Conservation (phyloP, 2,113 vertebrate species). For the Thymallus thymallus region DNA sequence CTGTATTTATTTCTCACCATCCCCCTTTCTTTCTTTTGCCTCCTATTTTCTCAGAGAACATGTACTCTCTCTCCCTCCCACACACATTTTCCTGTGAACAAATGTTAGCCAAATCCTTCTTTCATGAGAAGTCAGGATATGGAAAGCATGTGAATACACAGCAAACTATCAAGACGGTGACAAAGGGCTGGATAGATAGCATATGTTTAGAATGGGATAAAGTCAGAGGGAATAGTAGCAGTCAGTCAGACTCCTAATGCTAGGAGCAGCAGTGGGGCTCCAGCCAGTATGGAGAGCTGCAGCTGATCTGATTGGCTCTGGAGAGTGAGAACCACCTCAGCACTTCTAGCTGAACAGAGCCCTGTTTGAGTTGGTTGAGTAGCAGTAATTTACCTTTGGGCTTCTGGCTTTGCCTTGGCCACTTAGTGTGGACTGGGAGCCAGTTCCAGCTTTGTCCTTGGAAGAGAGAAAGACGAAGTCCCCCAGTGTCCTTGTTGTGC, state of each 20-base stretch:
- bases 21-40: slow-evolving; percentile 23
- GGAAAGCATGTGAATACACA: slow-evolving; percentile 7
- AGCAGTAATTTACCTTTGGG: slow-evolving; percentile 57
- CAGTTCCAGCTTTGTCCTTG: slow-evolving; percentile 48
- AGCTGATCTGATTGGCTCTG: slow-evolving; percentile 6
- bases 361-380: slow-evolving; percentile 54
- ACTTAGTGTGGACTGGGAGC: slow-evolving; percentile 47
- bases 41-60: slow-evolving; percentile 37
- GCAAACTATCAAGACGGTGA: slow-evolving; percentile 26
- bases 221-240: background rate
- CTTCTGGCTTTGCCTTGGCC: slow-evolving; percentile 40
- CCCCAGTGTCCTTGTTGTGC: slow-evolving; percentile 25
- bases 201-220: slow-evolving; percentile 20
- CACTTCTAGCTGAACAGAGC: slow-evolving; percentile 43
- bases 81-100: slow-evolving; percentile 34
- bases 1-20: slow-evolving; percentile 41
- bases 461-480: slow-evolving; percentile 17
- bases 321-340: slow-evolving; percentile 39
- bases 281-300: slow-evolving; percentile 12
- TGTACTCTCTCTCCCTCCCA: slow-evolving; percentile 26
- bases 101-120: slow-evolving; percentile 3
- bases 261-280: slow-evolving; percentile 32
- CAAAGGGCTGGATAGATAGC: slow-evolving; percentile 31
- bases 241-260: slow-evolving; percentile 33
- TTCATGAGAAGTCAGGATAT: slow-evolving; percentile 31